These are phyloP conservation scores for Engystomops pustulosus DNA, from an alignment of 2,113 vertebrate genomes.

Conservation along the genomic window DNA sequence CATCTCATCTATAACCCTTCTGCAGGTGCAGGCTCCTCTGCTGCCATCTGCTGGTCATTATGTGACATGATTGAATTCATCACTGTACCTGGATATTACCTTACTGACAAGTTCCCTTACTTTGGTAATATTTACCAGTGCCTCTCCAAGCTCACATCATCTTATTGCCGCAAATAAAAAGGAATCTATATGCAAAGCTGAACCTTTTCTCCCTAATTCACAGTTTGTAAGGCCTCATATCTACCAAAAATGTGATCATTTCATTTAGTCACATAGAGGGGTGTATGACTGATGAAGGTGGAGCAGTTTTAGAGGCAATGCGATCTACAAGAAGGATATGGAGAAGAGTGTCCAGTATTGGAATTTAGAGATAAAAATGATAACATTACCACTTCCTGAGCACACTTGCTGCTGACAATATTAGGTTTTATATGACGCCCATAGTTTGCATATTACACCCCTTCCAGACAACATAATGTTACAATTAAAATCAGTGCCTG, in stretches of 20 bases:
- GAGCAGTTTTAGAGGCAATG: too few relatives aligned
- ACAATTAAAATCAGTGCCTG: background rate
- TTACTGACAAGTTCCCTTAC: background rate
- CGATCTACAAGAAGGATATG: too few relatives aligned
- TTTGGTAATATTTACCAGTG: conserved; percentile 6
- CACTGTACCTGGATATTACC: conserved; percentile 3
- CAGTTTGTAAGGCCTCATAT: background rate
- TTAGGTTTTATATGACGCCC: too few relatives aligned
- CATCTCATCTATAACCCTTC: background rate
- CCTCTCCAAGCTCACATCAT: background rate
- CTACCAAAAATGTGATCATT: background rate
- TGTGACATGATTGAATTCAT: conserved; percentile 22
- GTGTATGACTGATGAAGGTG: too few relatives aligned
- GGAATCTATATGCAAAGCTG: background rate
- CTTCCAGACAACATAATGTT: background rate
- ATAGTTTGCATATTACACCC: background rate
- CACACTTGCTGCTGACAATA: background rate
- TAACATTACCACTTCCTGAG: background rate
- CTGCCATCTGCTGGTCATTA: conserved; percentile 30
- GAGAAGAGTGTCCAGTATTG: too few relatives aligned
- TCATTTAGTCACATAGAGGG: background rate
- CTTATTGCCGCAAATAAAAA: conserved; percentile 2
- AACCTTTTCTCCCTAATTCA: background rate
- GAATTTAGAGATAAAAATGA: too few relatives aligned
- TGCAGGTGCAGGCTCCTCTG: background rate